Evolutionary conservation across 2,888 invertebrate genomes (phyloP), one percentile per base, ranked within the genome.

Genomic region (Heliconius erato): DNA sequence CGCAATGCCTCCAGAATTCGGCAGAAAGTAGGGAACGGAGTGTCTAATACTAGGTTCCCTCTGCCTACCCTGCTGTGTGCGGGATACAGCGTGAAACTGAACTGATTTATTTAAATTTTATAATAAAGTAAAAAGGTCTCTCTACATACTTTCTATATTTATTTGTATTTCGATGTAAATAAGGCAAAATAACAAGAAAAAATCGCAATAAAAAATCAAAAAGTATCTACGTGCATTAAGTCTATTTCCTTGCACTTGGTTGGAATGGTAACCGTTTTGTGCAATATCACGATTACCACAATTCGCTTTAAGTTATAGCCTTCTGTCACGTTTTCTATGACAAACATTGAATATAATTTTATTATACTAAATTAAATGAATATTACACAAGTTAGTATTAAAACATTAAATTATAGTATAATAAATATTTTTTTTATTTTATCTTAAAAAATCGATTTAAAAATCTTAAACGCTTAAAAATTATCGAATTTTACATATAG

Each of bases 201-300:
- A 44, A 63, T n/a, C 19, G 2, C 44, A 44, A 19, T 40, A 40
- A 28, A 35, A 44, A 40, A n/a, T 44, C 28, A 26, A 54, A 35
- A 40, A 19, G 59, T n/a, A 59, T 79, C 85, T 84, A 85, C 76
- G 79, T 82, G 84, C 84, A 86, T 85, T 76, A 84, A 87, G 89
- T 86, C 88, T 88, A 89, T 89, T 90, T 87, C 85, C 83, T 84
- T 87, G 89, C 88, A 90, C 91, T 90, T 86, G 87, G 88, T 83
- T 74, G 83, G 88, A 89, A 88, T 87, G 86, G 84, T 85, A 81
- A 83, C 78, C 83, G 81, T 81, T 84, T 85, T 88, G 87, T 89
- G 89, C 88, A 87, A 76, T 80, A 65, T 35, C 72, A 74, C 28
- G 35, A 74, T 79, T 74, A 80, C 79, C 78, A 68, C n/a, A 78